phyloP scores from a whole-genome alignment of 2,797 vertebrate species.

The Enteromius anoplus region DNA sequence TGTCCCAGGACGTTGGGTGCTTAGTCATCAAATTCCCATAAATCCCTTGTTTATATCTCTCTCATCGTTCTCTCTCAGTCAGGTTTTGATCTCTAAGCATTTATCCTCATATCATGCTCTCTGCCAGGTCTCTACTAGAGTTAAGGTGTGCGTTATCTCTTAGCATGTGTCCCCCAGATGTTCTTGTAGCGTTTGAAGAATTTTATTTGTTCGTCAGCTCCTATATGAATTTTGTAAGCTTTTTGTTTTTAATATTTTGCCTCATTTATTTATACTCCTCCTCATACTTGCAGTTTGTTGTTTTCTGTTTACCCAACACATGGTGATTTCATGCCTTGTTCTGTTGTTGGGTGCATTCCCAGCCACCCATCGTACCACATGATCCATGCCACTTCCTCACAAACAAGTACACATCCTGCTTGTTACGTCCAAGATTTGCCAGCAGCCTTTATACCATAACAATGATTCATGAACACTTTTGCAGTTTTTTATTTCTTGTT shows the following conservation, averaged over 20 bases:
- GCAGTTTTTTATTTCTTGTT: neutral
- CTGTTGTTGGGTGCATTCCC: conserved; percentile 27
- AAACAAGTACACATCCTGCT: conserved; percentile 38
- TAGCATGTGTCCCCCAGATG: conserved; percentile 43
- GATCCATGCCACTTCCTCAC: conserved; percentile 21
- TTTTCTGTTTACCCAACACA: neutral
- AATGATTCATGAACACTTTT: neutral
- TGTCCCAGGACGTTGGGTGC: conserved; percentile 23
- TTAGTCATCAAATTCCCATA: conserved; percentile 42
- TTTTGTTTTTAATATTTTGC: neutral
- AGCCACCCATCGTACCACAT: conserved; percentile 28
- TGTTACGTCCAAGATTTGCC: neutral
- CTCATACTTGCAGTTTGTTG: neutral
- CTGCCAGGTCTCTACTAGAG: conserved; percentile 19
- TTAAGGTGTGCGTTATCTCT: conserved; percentile 31
- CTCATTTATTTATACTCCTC: neutral
- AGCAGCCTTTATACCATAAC: neutral
- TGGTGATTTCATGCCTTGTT: conserved; percentile 8
- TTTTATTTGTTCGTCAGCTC: neutral
- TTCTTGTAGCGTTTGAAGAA: neutral
- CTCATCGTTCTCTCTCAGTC: conserved; percentile 53
- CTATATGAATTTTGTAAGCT: neutral
- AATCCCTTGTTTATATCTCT: conserved; percentile 53
- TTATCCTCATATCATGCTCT: conserved; percentile 37
- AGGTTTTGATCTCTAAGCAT: conserved; percentile 28